Base-by-base conservation (phyloP, 2,888 invertebrate genomes). In the Orthosia cruda region DNA sequence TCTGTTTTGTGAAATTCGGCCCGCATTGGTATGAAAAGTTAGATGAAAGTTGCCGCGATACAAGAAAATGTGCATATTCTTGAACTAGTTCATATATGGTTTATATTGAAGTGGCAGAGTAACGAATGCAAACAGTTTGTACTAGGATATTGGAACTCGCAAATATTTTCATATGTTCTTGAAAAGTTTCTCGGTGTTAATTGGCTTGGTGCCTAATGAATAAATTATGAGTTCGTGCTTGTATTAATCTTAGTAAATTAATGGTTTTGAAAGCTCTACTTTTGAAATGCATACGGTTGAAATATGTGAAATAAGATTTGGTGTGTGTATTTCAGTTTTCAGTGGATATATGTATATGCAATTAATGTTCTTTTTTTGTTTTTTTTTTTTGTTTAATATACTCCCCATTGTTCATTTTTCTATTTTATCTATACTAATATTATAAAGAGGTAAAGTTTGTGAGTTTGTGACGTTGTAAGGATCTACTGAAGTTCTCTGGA, bases 1-100 rank as follows among this genome's bases (percentile, higher is more conserved):
- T 87, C 80, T 87, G 87, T 87, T 88, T 86, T 66, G 78, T 68
- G 84, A 86, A 87, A 83, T 88, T 87, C 84, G 79, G 73, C 88
- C 87, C 87, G 88, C 87, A 84, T 88, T 70, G 84, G 79, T 80
- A 86, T 87, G 84, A 87, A 87, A 87, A 88, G 88, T 87, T 83
- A 74, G 86, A 78, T 73, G 80, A 82, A 88, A 88, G 87, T 87
- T 88, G 78, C 76, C 77, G 74, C 45, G 77, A 83, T 81, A 88
- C 85, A 86, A 86, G 84, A 71, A 81, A 83, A 81, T 84, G 84
- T 84, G 84, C 80, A 86, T 82, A 83, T 87, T 82, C 82, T 86
- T 82, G 77, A 85, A 83, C 80, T 78, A 85, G 71, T 83, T 78
- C 74, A 74, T 76, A 80, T 68, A 58, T 73, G 66, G 82, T 76